Evolutionary conservation across 2,797 vertebrate genomes (phyloP).

Genomic region (Myoxocephalus aenaeus): DNA sequence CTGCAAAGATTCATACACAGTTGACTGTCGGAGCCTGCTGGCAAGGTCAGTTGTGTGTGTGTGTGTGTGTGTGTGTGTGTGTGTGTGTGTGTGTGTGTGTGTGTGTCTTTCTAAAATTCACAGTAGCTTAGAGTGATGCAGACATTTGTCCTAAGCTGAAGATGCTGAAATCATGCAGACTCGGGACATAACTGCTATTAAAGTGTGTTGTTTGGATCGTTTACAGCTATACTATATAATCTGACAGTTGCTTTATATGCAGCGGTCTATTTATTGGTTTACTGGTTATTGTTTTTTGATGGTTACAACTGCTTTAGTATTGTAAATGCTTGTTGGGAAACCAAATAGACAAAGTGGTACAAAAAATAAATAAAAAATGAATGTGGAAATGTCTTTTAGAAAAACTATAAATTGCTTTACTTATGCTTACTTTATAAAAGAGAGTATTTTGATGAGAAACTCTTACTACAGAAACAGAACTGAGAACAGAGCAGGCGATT

Average conservation of each 20-base stretch:
- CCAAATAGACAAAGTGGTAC: background rate
- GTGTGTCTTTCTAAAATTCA: background rate
- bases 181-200: background rate
- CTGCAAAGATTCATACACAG: slow-evolving; percentile 95
- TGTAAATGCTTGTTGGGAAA: slow-evolving; percentile 16
- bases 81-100: background rate
- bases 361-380: background rate
- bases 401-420: background rate
- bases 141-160: background rate
- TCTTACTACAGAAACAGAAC: background rate
- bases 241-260: slow-evolving; percentile 41
- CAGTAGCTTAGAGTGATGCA: background rate
- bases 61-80: background rate
- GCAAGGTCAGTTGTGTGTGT: slow-evolving; percentile 89
- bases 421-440: background rate
- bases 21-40: slow-evolving; percentile 97
- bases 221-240: slow-evolving; percentile 37
- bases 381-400: background rate
- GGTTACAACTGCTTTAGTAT: background rate
- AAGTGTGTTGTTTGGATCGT: slow-evolving; percentile 20
- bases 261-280: background rate
- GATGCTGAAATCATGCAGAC: slow-evolving; percentile 8
- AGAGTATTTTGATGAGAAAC: slow-evolving; percentile 2
- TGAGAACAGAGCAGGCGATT: background rate
- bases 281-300: background rate